phyloP scores from a whole-genome alignment of 1,140 invertebrate genomes.

The Harpegnathos saltator region DNA sequence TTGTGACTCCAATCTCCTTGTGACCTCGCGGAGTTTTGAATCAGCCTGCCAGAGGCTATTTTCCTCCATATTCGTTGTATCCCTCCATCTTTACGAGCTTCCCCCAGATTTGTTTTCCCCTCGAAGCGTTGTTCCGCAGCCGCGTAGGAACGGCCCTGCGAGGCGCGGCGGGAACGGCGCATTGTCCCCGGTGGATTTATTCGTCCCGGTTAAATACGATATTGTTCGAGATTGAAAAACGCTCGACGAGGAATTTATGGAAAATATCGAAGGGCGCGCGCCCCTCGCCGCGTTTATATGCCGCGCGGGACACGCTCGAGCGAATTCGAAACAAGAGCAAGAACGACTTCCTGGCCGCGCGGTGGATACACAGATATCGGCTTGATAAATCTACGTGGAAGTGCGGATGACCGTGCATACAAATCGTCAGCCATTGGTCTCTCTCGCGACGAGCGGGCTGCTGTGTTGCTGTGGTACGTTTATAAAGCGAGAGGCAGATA shows the following conservation, averaged over 20 bases:
- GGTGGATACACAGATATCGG: slow-evolving; percentile 25
- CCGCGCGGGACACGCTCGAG: slow-evolving; percentile 36
- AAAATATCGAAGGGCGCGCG: slow-evolving; percentile 15
- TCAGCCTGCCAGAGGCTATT: too few species aligned
- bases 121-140: neutral
- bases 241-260: slow-evolving; percentile 37
- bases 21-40: too few species aligned
- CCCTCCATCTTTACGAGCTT: neutral
- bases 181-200: slow-evolving; percentile 29
- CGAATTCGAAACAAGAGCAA: slow-evolving; percentile 51
- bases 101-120: slow-evolving; percentile 2
- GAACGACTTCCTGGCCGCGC: slow-evolving; percentile 28
- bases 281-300: slow-evolving; percentile 16
- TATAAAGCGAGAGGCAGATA: slow-evolving; percentile 27
- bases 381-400: slow-evolving; percentile 56
- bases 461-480: neutral
- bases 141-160: neutral
- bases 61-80: neutral
- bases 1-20: too few species aligned
- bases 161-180: neutral
- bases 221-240: slow-evolving; percentile 45
- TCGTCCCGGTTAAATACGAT: slow-evolving; percentile 30
- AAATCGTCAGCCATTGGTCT: slow-evolving; percentile 56
- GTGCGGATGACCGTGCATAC: slow-evolving; percentile 59
- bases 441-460: neutral